A percentile compares a stretch with the other conserved stretches of the same genome.
These are phyloP conservation scores for Teleogryllus occipitalis DNA, from an alignment of 1,140 invertebrate genomes.

Conservation along the genomic window DNA sequence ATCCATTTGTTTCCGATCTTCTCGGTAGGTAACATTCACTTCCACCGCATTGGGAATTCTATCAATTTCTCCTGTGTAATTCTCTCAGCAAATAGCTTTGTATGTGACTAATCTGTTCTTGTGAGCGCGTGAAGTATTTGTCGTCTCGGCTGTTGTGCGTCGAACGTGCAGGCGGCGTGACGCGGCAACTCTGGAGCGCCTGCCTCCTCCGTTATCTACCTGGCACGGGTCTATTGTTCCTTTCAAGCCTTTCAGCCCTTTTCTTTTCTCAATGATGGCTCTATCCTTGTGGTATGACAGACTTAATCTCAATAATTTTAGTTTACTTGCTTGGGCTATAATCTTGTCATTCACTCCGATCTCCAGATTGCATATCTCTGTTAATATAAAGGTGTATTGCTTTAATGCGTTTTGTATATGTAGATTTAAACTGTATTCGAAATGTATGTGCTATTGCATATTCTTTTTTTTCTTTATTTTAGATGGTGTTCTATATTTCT, in stretches of 20 bases:
- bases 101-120: background rate
- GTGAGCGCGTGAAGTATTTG: background rate
- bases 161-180: background rate
- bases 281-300: background rate
- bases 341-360: background rate
- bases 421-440: too few species aligned
- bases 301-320: background rate
- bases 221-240: background rate
- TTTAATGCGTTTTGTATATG: too few species aligned
- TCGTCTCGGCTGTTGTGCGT: background rate
- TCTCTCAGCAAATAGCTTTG: background rate
- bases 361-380: too few species aligned
- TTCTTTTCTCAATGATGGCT: background rate
- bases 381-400: too few species aligned
- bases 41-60: background rate
- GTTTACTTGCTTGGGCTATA: background rate
- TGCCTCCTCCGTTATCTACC: background rate
- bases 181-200: background rate
- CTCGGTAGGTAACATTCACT: background rate
- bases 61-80: background rate
- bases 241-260: background rate
- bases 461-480: too few species aligned
- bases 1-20: background rate
- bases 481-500: too few species aligned
- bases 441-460: too few species aligned